Percentiles rank a stretch among this genome's conserved stretches.
Conservation (phyloP, 2,113 vertebrate genomes). For the Alces alces region DNA sequence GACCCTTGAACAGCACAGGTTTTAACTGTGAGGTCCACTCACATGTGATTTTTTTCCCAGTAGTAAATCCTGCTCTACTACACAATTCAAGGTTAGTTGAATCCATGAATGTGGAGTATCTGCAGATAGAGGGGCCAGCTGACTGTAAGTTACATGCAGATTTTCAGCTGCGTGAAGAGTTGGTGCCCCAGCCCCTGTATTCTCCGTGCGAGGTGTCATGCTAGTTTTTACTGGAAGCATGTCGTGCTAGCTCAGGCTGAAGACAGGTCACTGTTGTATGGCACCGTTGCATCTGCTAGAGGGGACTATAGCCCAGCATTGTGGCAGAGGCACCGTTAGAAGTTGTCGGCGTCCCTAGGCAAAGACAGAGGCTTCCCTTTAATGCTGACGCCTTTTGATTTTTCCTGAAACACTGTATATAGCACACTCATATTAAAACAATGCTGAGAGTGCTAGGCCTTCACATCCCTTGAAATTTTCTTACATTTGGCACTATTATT, state of each 20-base stretch:
- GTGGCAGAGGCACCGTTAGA: not conserved
- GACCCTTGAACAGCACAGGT: not conserved
- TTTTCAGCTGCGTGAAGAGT: not conserved
- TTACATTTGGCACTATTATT: not conserved
- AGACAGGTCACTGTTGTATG: not conserved
- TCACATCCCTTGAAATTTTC: not conserved
- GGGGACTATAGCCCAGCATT: accelerated
- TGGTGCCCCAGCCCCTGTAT: not conserved
- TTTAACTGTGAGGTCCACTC: not conserved
- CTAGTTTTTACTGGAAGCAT: not conserved
- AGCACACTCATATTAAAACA: not conserved
- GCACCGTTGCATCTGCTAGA: not conserved
- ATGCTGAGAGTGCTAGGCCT: not conserved
- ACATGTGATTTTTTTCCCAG: not conserved
- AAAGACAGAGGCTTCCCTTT: not conserved
- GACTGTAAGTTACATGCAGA: not conserved
- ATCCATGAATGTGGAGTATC: not conserved
- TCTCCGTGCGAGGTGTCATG: not conserved
- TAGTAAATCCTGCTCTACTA: not conserved
- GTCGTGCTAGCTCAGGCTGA: not conserved
- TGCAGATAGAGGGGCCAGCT: not conserved
- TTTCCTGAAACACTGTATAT: not conserved
- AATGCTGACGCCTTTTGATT: not conserved
- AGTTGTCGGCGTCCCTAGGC: not conserved
- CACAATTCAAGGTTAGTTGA: no score